Percentiles rank a stretch among this genome's conserved stretches.
Evolutionary conservation across 2,888 invertebrate genomes (phyloP).

Genomic region (Endotricha flammealis): DNA sequence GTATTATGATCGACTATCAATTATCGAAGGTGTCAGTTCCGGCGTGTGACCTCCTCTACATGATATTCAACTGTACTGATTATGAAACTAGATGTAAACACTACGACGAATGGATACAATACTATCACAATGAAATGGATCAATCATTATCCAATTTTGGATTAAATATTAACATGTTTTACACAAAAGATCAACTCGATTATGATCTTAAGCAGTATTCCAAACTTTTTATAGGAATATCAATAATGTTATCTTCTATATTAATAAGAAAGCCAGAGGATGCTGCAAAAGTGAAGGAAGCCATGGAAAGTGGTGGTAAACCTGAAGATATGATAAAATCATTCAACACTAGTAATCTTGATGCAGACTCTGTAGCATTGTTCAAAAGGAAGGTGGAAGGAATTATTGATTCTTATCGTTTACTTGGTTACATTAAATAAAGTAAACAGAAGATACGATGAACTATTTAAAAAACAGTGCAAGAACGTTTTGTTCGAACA

Average conservation of each 20-base stretch:
- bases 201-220: constrained; percentile 29
- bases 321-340: constrained; percentile 3
- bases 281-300: constrained; percentile 18
- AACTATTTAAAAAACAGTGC: no score
- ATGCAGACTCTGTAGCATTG: constrained; percentile 6
- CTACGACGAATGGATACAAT: constrained; percentile 25
- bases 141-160: constrained; percentile 24
- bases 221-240: constrained; percentile 17
- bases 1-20: constrained; percentile 41
- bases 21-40: constrained; percentile 29
- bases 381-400: constrained; percentile 25
- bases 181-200: constrained; percentile 32
- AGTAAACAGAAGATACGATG: background rate
- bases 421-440: constrained; percentile 7
- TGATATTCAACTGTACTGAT: constrained; percentile 37
- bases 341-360: constrained; percentile 4
- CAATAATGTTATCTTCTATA: constrained; percentile 16
- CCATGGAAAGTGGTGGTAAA: constrained; percentile 7
- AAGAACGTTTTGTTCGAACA: no score
- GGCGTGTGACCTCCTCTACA: constrained; percentile 29
- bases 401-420: constrained; percentile 25
- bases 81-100: constrained; percentile 27
- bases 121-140: constrained; percentile 29
- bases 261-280: constrained; percentile 23
- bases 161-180: constrained; percentile 27